Conservation (phyloP, 2,113 vertebrate species). For the Mionectes macconnelli region DNA sequence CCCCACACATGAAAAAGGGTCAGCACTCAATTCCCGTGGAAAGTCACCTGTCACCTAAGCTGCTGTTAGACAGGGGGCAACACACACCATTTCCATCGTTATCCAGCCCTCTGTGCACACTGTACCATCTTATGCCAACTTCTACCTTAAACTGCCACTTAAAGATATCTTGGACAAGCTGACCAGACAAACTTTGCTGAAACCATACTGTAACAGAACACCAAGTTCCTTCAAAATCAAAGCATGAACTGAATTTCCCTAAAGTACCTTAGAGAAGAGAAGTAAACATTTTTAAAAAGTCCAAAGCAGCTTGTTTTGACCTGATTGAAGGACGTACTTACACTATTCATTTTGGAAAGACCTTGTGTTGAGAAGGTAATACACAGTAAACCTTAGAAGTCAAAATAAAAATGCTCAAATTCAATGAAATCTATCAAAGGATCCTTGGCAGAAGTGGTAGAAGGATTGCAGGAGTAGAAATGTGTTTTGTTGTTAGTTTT, state of each 20-base stretch:
- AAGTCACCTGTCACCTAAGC: not conserved
- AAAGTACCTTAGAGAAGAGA: not conserved
- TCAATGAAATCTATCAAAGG: not conserved
- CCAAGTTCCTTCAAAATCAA: not conserved
- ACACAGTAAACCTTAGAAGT: not conserved
- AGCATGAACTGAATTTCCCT: not conserved
- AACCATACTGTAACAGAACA: not conserved
- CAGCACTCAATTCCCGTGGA: not conserved
- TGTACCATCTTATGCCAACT: not conserved
- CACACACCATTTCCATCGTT: not conserved
- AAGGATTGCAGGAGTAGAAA: not conserved
- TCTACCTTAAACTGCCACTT: not conserved
- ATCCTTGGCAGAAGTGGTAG: not conserved
- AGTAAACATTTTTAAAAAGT: not conserved
- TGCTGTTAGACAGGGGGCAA: not conserved
- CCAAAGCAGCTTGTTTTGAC: not conserved
- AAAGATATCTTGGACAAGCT: not conserved
- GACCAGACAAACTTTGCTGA: not conserved
- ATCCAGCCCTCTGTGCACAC: not conserved
- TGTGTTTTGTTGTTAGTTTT: not conserved
- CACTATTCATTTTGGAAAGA: not conserved
- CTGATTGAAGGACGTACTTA: not conserved
- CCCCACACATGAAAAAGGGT: fast-evolving
- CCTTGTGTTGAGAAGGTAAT: not conserved
- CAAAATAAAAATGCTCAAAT: not conserved